phyloP scores from a whole-genome alignment of 2,888 invertebrate genomes.

The Tricholauxania praeusta region DNA sequence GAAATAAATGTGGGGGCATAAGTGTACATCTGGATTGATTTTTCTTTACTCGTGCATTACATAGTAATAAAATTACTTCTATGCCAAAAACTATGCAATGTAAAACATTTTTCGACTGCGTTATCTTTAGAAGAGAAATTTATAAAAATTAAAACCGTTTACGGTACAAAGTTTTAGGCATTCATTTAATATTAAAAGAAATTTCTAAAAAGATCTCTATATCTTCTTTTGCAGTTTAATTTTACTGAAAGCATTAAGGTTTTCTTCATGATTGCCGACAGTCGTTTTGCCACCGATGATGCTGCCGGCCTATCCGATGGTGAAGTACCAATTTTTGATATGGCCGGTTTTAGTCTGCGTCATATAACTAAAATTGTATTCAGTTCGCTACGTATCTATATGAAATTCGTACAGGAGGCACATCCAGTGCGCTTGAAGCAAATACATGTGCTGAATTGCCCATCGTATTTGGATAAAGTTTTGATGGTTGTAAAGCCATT shows the following conservation, averaged over 20 bases:
- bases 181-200: no score
- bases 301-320: constrained; percentile 74
- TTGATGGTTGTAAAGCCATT: constrained; percentile 75
- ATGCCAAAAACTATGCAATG: no score
- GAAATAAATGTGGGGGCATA: no score
- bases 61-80: no score
- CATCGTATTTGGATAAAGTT: constrained; percentile 75
- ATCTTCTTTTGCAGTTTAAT: constrained; percentile 68
- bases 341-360: constrained; percentile 74
- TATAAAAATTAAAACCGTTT: neutral
- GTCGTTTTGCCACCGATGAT: constrained; percentile 70
- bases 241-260: constrained; percentile 77
- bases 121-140: neutral
- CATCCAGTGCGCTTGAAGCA: constrained; percentile 76
- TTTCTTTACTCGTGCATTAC: no score
- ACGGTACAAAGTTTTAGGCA: no score
- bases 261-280: constrained; percentile 80
- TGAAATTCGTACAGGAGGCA: constrained; percentile 81
- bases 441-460: constrained; percentile 76
- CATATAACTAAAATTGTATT: constrained; percentile 76
- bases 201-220: neutral
- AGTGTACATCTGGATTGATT: no score
- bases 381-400: constrained; percentile 76
- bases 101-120: neutral
- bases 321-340: constrained; percentile 80